A percentile compares a stretch with the other conserved stretches of the same genome.
Evolutionary conservation across 2,888 invertebrate genomes (phyloP).

Genomic region (Xanthorhoe designata): DNA sequence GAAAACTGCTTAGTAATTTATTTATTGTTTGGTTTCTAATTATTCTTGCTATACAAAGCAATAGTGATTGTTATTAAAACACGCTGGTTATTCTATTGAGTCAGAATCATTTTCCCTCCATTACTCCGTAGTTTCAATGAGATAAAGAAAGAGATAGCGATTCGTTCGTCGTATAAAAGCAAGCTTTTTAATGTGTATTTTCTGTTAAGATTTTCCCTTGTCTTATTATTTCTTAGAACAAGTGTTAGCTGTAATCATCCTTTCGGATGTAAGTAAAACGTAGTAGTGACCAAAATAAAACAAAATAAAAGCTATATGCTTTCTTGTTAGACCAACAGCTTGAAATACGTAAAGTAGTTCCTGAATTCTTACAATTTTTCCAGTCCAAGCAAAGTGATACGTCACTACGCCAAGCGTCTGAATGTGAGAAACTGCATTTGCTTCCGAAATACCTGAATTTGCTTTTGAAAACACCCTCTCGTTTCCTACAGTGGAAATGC

Average conservation of each 20-base stretch:
- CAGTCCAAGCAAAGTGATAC: conserved; percentile 18
- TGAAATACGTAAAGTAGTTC: neutral
- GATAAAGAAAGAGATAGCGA: no score
- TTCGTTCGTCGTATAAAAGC: no score
- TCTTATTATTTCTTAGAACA: no score
- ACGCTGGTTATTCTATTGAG: no score
- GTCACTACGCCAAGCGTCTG: conserved; percentile 22
- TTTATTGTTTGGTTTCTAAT: neutral
- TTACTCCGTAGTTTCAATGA: no score
- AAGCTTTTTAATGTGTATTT: no score
- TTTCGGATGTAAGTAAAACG: no score
- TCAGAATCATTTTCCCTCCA: no score
- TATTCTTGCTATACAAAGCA: no score
- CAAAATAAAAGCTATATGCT: neutral
- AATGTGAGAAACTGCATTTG: conserved; percentile 20
- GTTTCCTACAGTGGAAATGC: conserved; percentile 14
- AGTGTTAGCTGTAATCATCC: no score
- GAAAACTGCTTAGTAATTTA: conserved; percentile 20
- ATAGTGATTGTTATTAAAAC: neutral
- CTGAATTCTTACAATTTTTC: neutral
- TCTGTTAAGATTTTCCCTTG: no score
- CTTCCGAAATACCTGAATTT: conserved; percentile 24
- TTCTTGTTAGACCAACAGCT: neutral
- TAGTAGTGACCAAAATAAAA: no score
- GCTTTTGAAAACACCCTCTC: conserved; percentile 13